phyloP scores from a whole-genome alignment of 1,140 invertebrate species.

The Aporrectodea caliginosa region DNA sequence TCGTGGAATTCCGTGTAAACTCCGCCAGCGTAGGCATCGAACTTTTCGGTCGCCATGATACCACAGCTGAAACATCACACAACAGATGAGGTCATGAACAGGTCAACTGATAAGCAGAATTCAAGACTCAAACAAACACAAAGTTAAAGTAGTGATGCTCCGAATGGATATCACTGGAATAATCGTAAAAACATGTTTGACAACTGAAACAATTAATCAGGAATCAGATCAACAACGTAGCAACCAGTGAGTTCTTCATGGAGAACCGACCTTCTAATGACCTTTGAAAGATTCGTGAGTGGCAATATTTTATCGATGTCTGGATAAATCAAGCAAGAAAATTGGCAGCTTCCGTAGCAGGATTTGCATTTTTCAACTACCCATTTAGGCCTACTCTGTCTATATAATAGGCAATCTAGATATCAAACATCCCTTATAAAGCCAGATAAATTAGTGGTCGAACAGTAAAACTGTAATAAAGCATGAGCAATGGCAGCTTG shows the following conservation, averaged over 20 bases:
- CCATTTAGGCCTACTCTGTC: no score
- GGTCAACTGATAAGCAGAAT: no score
- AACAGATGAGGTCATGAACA: no score
- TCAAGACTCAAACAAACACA: no score
- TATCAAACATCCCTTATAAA: no score
- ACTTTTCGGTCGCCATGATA: slow-evolving; percentile 55
- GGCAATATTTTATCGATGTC: neutral
- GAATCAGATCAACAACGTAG: neutral
- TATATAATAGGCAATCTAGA: no score
- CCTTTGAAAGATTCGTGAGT: neutral
- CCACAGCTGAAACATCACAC: slow-evolving; percentile 52
- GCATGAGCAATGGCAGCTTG: no score
- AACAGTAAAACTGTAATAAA: no score
- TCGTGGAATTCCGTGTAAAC: slow-evolving; percentile 54
- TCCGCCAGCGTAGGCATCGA: slow-evolving; percentile 57
- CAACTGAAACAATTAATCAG: slow-evolving; percentile 44
- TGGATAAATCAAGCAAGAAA: neutral
- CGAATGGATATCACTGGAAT: slow-evolving; percentile 56
- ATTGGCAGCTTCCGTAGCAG: neutral
- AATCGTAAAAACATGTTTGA: slow-evolving; percentile 55
- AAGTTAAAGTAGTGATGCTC: no score
- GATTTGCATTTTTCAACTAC: no score
- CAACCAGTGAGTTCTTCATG: neutral
- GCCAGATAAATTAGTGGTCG: no score
- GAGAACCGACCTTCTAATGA: neutral